Percentiles rank a stretch among this genome's conserved stretches.
Evolutionary conservation across 2,888 invertebrate genomes (phyloP).

Genomic region (Drosophila picticornis): DNA sequence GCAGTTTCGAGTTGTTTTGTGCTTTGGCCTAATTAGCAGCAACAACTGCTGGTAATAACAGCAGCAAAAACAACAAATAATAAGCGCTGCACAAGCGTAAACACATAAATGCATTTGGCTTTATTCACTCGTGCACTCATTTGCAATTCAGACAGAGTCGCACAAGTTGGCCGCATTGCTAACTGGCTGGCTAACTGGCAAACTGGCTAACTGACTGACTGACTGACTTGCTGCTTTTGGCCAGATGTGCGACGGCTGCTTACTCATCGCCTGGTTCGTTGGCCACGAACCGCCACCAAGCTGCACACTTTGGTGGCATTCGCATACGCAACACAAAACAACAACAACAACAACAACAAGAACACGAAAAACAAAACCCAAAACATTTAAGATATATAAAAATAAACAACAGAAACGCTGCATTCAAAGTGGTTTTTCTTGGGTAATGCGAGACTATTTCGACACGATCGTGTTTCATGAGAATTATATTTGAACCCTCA

Average conservation of each 20-base stretch:
- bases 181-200: constrained; percentile 31
- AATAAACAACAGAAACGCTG: constrained; percentile 28
- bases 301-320: constrained; percentile 26
- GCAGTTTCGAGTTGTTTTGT: constrained; percentile 23
- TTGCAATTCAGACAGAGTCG: constrained; percentile 72
- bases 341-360: not conserved
- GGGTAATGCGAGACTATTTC: constrained; percentile 73
- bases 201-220: constrained; percentile 20
- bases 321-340: constrained; percentile 8
- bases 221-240: constrained; percentile 6
- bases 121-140: constrained; percentile 61
- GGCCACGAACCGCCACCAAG: constrained; percentile 56
- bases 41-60: constrained; percentile 18
- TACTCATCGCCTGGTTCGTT: constrained; percentile 72
- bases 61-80: constrained; percentile 2
- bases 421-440: constrained; percentile 57
- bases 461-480: constrained; percentile 72
- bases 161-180: constrained; percentile 67
- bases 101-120: constrained; percentile 51
- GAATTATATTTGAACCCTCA: constrained; percentile 51
- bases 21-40: constrained; percentile 71
- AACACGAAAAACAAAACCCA: constrained; percentile 8
- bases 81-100: constrained; percentile 13
- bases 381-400: constrained; percentile 8
- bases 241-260: constrained; percentile 41